phyloP scores from a whole-genome alignment of 2,113 vertebrate genomes.

The Eudyptes chrysolophus region DNA sequence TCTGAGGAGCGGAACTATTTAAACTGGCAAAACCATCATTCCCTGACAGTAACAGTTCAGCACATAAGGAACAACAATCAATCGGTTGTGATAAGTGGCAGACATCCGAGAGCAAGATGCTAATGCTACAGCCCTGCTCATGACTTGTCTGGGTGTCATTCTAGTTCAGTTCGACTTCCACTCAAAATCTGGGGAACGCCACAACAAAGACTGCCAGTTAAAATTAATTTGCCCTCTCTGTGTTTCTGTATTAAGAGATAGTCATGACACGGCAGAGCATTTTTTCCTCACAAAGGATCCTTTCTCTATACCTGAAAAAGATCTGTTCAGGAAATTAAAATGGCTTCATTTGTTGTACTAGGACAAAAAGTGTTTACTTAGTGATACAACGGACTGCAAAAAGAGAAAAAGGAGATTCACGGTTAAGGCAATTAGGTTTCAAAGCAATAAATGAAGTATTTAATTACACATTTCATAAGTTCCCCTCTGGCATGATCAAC shows the following conservation, averaged over 20 bases:
- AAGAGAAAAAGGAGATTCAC: background rate
- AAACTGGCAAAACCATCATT: background rate
- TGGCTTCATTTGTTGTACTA: background rate
- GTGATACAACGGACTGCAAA: background rate
- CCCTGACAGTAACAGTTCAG: background rate
- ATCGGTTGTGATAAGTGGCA: background rate
- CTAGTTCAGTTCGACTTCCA: background rate
- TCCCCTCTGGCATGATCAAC: background rate
- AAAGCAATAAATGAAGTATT: constrained; percentile 6
- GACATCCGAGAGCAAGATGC: background rate
- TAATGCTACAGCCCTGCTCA: background rate
- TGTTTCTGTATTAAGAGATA: background rate
- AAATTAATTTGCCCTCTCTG: background rate
- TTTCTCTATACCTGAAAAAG: background rate
- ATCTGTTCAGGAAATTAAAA: background rate
- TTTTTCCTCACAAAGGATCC: background rate
- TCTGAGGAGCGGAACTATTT: background rate
- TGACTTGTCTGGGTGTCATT: background rate
- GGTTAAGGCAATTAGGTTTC: background rate
- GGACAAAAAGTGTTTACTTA: background rate
- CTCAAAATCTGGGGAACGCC: background rate
- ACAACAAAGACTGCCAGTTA: background rate
- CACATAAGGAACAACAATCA: background rate
- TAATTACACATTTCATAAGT: constrained; percentile 16
- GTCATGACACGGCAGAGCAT: background rate